A percentile compares a stretch with the other conserved stretches of the same genome.
phyloP scores from a whole-genome alignment of 1,140 invertebrate species.

The Euura lappo region DNA sequence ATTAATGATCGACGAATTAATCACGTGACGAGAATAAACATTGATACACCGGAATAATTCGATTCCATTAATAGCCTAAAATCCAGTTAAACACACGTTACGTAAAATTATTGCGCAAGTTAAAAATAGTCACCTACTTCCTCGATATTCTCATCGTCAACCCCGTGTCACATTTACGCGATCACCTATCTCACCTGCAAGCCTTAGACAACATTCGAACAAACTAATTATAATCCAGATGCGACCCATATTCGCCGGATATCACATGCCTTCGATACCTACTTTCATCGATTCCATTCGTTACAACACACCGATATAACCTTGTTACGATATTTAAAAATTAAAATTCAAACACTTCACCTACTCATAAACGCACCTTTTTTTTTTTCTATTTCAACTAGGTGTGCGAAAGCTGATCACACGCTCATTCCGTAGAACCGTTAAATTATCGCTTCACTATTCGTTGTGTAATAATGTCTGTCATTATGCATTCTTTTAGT shows the following conservation, averaged over 20 bases:
- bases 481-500: too few species aligned
- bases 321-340: not conserved
- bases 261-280: too few species aligned
- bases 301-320: not conserved
- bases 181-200: not conserved
- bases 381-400: too few species aligned
- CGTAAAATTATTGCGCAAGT: slow-evolving; percentile 43
- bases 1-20: not conserved
- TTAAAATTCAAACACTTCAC: not conserved
- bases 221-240: too few species aligned
- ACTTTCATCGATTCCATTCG: not conserved
- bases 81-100: slow-evolving; percentile 25
- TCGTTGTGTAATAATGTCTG: too few species aligned
- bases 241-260: too few species aligned
- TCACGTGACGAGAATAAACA: not conserved
- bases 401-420: too few species aligned
- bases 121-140: slow-evolving; percentile 42
- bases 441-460: too few species aligned
- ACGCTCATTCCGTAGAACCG: too few species aligned
- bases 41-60: too few species aligned
- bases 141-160: slow-evolving; percentile 2
- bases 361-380: not conserved
- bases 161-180: slow-evolving; percentile 11
- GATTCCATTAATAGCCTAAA: not conserved
- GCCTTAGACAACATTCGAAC: not conserved